These are phyloP conservation scores for Oedothorax gibbosus DNA, from an alignment of 1,140 invertebrate species.

Conservation along the genomic window DNA sequence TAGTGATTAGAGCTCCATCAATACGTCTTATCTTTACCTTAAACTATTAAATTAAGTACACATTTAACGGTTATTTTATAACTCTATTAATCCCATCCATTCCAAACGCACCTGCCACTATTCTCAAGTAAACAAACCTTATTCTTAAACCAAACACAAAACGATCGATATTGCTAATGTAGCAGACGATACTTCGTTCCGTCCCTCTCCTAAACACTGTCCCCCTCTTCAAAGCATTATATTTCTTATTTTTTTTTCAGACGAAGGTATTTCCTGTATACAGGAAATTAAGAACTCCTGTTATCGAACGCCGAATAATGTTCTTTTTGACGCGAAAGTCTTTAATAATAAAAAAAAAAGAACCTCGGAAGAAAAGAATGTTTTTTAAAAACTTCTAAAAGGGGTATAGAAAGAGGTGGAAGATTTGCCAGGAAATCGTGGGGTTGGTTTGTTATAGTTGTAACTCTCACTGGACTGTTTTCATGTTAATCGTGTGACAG, in stretches of 20 bases:
- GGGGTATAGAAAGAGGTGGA: background rate
- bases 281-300: slow-evolving; percentile 48
- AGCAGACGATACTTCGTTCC: background rate
- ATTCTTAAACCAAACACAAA: slow-evolving; percentile 27
- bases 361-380: background rate
- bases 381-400: slow-evolving; percentile 8
- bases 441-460: too few species aligned
- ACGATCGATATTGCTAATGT: slow-evolving; percentile 47
- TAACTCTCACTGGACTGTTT: too few species aligned
- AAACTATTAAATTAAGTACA: background rate
- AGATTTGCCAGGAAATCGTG: background rate
- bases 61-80: background rate
- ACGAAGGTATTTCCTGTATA: slow-evolving; percentile 18
- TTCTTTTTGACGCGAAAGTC: background rate
- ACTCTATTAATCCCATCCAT: too few species aligned
- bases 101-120: too few species aligned
- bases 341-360: background rate
- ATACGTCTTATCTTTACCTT: background rate
- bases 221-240: slow-evolving; percentile 13
- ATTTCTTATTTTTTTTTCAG: slow-evolving; percentile 1
- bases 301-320: slow-evolving; percentile 40
- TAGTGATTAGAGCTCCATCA: too few species aligned
- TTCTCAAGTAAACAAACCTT: background rate
- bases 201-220: background rate
- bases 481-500: too few species aligned